These are phyloP conservation scores for Drosophila prolongata DNA, from an alignment of 2,888 invertebrate genomes.

Conservation along the genomic window DNA sequence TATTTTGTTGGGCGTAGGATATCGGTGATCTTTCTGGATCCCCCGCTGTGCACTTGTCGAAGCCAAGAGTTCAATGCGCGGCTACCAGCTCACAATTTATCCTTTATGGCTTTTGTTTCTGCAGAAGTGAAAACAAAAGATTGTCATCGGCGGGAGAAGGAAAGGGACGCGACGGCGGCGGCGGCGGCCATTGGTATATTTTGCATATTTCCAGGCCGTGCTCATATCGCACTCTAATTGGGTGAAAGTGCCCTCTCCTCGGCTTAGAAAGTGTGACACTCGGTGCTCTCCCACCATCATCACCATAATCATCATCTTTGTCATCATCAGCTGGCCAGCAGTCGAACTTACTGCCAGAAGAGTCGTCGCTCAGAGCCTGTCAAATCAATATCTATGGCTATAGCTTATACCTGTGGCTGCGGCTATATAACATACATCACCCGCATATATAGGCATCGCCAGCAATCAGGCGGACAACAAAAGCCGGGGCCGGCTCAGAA, in stretches of 20 bases:
- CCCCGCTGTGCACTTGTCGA: slow-evolving; percentile 83
- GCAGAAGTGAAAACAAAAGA: slow-evolving; percentile 83
- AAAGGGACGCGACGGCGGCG: neutral
- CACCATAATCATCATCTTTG: slow-evolving; percentile 27
- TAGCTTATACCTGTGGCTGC: slow-evolving; percentile 63
- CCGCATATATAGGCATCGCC: slow-evolving; percentile 77
- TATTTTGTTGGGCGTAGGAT: slow-evolving; percentile 38
- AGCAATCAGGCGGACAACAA: slow-evolving; percentile 69
- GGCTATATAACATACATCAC: slow-evolving; percentile 74
- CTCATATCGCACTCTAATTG: slow-evolving; percentile 61
- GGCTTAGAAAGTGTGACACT: slow-evolving; percentile 74
- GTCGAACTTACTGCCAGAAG: too few species aligned
- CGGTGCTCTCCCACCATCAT: slow-evolving; percentile 46
- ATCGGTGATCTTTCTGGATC: slow-evolving; percentile 33
- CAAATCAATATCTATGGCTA: slow-evolving; percentile 76
- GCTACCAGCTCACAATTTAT: slow-evolving; percentile 80
- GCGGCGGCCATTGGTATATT: slow-evolving; percentile 20
- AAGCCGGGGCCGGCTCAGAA: slow-evolving; percentile 53
- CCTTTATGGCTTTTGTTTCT: slow-evolving; percentile 78
- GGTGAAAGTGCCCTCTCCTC: slow-evolving; percentile 66
- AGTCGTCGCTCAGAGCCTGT: slow-evolving; percentile 51
- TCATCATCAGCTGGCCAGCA: slow-evolving; percentile 18
- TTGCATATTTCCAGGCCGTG: slow-evolving; percentile 58
- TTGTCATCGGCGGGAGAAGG: slow-evolving; percentile 73
- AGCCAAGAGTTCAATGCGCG: slow-evolving; percentile 78